Conservation (phyloP, 35 echinoderm and acorn worm species). For the Nesometra sesokonis region DNA sequence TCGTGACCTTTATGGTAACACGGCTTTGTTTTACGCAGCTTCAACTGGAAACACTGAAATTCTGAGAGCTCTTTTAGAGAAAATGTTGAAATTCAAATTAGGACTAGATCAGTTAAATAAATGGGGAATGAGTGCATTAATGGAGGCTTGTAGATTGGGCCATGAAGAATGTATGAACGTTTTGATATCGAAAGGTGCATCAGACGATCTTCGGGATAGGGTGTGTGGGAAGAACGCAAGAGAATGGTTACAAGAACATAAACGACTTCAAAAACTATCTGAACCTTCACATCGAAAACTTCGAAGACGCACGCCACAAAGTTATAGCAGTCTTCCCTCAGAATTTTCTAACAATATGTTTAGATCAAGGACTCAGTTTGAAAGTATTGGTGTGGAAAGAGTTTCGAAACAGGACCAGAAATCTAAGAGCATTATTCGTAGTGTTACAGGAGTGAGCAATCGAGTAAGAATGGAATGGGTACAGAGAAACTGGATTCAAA, state of each 20-base stretch:
- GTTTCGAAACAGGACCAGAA: neutral
- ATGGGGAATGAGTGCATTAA: conserved; percentile 72
- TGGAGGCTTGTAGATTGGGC: conserved; percentile 68
- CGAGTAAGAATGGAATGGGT: neutral
- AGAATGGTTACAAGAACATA: conserved; percentile 51
- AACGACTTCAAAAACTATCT: neutral
- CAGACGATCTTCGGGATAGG: conserved; percentile 28
- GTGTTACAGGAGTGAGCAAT: neutral
- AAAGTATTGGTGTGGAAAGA: neutral
- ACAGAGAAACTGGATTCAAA: neutral
- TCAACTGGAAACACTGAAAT: conserved; percentile 39
- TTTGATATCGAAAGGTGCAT: conserved; percentile 27
- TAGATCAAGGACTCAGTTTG: neutral
- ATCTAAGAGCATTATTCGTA: no score
- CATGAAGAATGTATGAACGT: conserved; percentile 32
- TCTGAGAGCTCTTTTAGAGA: conserved; percentile 26
- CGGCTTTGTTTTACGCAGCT: conserved; percentile 69
- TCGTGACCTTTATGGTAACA: conserved; percentile 58
- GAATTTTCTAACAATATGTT: neutral
- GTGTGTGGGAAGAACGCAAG: conserved; percentile 32
- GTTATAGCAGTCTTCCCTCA: neutral
- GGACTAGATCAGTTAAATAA: conserved; percentile 44
- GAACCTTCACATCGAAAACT: neutral
- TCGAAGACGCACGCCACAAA: neutral
- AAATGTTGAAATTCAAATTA: conserved; percentile 46